Conservation (phyloP, 2,113 vertebrate species). For the Ageneiosus marmoratus region DNA sequence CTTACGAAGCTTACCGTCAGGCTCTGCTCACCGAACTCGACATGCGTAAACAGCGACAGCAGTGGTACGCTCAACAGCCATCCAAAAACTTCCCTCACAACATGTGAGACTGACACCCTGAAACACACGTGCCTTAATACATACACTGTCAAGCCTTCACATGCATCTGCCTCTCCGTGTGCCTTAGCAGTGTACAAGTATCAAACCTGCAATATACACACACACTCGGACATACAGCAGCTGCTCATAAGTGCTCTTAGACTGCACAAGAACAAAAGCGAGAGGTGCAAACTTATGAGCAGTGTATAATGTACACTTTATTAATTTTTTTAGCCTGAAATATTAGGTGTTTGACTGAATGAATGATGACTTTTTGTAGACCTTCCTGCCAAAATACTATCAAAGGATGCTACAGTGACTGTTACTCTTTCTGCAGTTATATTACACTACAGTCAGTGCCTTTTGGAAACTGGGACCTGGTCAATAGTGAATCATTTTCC, state of each 20-base stretch:
- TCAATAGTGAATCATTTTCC: slow-evolving; percentile 8
- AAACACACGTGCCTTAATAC: not conserved
- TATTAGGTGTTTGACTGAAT: not conserved
- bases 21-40: slow-evolving; percentile 90
- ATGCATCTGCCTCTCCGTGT: not conserved
- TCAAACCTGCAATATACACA: not conserved
- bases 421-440: not conserved
- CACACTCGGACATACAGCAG: not conserved
- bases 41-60: slow-evolving; percentile 89
- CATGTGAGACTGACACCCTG: slow-evolving; percentile 57
- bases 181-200: slow-evolving; percentile 27
- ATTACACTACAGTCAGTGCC: slow-evolving; percentile 18
- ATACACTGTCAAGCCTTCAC: not conserved
- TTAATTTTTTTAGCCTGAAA: slow-evolving; percentile 1
- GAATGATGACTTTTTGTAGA: not conserved
- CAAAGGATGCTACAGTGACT: not conserved
- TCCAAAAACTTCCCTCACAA: slow-evolving; percentile 83
- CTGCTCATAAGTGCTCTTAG: not conserved
- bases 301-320: slow-evolving; percentile 7
- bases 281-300: not conserved
- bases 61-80: slow-evolving; percentile 90
- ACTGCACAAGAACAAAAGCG: not conserved
- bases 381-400: not conserved
- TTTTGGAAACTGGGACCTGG: slow-evolving; percentile 4
- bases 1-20: slow-evolving; percentile 93